Conservation (phyloP, 2,888 invertebrate genomes). For the Microplitis manilae region DNA sequence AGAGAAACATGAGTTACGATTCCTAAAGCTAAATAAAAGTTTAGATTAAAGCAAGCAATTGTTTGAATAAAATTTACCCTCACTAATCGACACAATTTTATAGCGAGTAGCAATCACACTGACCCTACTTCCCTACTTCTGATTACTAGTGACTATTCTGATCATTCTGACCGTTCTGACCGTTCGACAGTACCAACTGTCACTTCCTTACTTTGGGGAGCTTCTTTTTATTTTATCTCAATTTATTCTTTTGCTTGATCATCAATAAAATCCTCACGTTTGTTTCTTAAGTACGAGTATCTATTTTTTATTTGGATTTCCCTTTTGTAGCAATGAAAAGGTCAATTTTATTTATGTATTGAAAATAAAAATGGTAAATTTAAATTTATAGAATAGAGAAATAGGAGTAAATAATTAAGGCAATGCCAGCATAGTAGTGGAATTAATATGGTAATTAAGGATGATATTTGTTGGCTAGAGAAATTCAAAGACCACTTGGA, state of each 20-base stretch:
- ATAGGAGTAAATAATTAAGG: no score
- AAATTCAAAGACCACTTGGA: no score
- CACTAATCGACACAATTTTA: neutral
- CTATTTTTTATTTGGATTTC: neutral
- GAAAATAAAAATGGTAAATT: no score
- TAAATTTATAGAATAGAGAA: no score
- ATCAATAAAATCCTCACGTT: neutral
- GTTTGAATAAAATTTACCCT: neutral
- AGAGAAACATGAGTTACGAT: no score
- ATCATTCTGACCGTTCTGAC: no score
- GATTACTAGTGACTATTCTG: neutral
- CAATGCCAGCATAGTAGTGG: no score
- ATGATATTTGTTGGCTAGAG: no score
- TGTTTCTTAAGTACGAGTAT: neutral
- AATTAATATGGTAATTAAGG: no score
- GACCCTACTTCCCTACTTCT: neutral
- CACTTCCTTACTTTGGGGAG: neutral
- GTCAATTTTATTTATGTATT: neutral
- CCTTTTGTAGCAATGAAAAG: neutral
- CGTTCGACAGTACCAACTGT: neutral
- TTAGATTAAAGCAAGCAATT: neutral
- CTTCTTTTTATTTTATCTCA: neutral
- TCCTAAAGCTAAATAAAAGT: neutral
- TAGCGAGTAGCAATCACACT: neutral
- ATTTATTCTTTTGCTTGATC: neutral